A percentile compares a stretch with the other conserved stretches of the same genome.
Evolutionary conservation across 2,888 invertebrate species (phyloP).

Genomic region (Sisyra terminalis): DNA sequence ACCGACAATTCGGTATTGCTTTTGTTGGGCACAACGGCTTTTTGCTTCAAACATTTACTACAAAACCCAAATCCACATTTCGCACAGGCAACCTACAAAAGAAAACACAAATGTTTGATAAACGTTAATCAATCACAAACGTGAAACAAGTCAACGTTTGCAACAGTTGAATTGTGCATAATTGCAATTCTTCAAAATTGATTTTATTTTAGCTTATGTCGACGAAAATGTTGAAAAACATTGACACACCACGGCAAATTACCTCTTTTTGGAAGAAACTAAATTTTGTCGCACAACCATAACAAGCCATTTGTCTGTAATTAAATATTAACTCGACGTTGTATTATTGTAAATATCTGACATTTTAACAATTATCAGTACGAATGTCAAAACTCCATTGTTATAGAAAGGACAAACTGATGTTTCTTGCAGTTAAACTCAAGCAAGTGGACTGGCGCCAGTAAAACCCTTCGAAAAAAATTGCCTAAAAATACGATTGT

Average conservation of each 20-base stretch:
- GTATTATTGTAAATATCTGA: too few species aligned
- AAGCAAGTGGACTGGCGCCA: too few species aligned
- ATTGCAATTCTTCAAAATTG: background rate
- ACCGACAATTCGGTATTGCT: constrained; percentile 47
- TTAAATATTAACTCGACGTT: too few species aligned
- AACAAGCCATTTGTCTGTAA: constrained; percentile 44
- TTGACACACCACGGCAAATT: too few species aligned
- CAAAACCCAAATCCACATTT: constrained; percentile 74
- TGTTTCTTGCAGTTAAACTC: too few species aligned
- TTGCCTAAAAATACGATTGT: too few species aligned
- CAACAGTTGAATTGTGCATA: background rate
- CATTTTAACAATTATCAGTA: too few species aligned
- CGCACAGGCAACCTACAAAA: constrained; percentile 61
- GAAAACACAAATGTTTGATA: constrained; percentile 6
- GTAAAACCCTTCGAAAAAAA: too few species aligned
- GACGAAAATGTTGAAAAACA: constrained; percentile 2
- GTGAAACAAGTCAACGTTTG: background rate
- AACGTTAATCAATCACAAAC: background rate
- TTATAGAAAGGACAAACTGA: too few species aligned
- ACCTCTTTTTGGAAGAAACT: constrained; percentile 59
- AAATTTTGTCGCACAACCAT: constrained; percentile 52
- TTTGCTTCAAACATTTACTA: constrained; percentile 60
- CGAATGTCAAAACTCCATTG: too few species aligned
- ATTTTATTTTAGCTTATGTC: background rate
- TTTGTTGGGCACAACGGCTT: constrained; percentile 43